Percentiles rank a stretch among this genome's conserved stretches.
Evolutionary conservation across 1,140 invertebrate species (phyloP).

Genomic region (Pseudoatta argentina): DNA sequence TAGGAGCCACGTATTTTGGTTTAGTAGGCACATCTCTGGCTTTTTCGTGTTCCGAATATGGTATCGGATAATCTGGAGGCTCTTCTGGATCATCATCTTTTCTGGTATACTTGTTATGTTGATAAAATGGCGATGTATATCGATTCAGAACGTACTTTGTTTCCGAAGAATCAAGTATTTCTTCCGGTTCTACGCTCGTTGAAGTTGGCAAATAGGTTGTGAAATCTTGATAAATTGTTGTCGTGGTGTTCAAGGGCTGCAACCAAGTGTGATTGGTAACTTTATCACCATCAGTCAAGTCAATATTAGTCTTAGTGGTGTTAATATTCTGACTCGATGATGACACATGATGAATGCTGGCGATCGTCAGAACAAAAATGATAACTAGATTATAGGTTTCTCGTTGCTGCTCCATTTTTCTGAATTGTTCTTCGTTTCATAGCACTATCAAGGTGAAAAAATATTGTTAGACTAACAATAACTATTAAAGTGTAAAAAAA

Average conservation of each 20-base stretch:
- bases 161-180: constrained; percentile 42
- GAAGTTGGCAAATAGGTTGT: constrained; percentile 34
- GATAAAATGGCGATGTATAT: neutral
- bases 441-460: neutral
- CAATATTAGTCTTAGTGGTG: neutral
- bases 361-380: neutral
- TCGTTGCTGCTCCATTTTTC: constrained; percentile 27
- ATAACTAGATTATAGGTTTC: neutral
- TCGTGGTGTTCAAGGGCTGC: neutral
- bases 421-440: constrained; percentile 13
- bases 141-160: constrained; percentile 46
- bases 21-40: constrained; percentile 84
- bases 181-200: neutral
- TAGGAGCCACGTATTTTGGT: constrained; percentile 86
- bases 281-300: neutral
- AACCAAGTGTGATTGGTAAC: neutral
- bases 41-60: constrained; percentile 84
- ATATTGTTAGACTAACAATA: neutral
- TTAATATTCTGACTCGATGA: constrained; percentile 8
- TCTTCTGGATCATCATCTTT: constrained; percentile 65
- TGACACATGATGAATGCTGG: neutral
- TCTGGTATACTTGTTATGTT: neutral
- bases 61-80: constrained; percentile 78
- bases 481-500: neutral
- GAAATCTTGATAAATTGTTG: constrained; percentile 12